Base-by-base conservation (phyloP, 2,888 invertebrate genomes). In the Eilema sororculum region DNA sequence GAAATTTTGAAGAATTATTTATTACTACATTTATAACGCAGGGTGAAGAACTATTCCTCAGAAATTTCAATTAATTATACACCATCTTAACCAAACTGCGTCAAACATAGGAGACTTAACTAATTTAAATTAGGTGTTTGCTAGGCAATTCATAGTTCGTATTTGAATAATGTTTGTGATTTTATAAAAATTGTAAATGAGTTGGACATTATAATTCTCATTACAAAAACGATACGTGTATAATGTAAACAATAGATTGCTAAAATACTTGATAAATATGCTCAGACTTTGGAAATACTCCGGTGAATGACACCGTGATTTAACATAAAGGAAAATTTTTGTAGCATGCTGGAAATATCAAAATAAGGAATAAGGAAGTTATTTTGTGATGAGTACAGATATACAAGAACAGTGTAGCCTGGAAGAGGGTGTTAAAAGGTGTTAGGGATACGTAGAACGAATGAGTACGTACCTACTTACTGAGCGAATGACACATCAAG, bases 101-200 rank as follows among this genome's bases (percentile, higher is more conserved):
- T 87, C 87, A 87, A 82, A 79, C 68, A 69, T 65, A 33, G 61
- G 74, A 81, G 57, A 70, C 67, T 73, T 72, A 68, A 79, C 74
- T 82, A 78, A 85, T 86, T 84, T 78, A 82, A 85, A 84, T 81
- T 59, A 73, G 73, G 68, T 74, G 85, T 89, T 86, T 84, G 84
- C 82, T 87, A 87, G 79, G 63, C 82, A 82, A 81, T 72, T 83
- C 71, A 77, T 83, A 82, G 75, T 80, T 81, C 83, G 78, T 83
- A 84, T 87, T 78, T 76, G 78, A 79, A 80, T 84, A 82, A 81
- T 81, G 73, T 81, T 80, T 80, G 67, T 68, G 71, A 77, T 76
- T 78, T 82, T 80, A 81, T 68, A 67, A 74, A 78, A 66, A 68
- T 74, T 76, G 72, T 41, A 76, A 82, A 82, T 75, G 41, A 73